Conservation (phyloP, 2,888 invertebrate genomes). For the Dryadula phaetusa region DNA sequence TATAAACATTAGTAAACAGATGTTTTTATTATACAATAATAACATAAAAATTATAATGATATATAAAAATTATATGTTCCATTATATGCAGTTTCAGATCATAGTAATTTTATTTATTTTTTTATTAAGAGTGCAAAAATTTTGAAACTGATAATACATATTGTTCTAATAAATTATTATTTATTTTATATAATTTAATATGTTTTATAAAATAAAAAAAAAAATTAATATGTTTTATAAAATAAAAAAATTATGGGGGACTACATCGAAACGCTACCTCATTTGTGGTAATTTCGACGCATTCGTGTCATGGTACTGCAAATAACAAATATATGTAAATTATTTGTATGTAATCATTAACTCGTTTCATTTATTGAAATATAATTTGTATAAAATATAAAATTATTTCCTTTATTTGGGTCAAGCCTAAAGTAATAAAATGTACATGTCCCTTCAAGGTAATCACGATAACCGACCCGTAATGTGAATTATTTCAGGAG, state of each 20-base stretch:
- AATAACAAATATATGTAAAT: constrained; percentile 10
- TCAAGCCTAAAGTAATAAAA: constrained; percentile 24
- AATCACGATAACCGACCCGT: constrained; percentile 14
- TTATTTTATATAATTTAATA: too few relatives aligned
- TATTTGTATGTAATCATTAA: constrained; percentile 15
- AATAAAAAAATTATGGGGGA: neutral
- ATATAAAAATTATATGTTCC: too few relatives aligned
- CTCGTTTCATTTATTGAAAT: constrained; percentile 14
- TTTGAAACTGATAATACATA: too few relatives aligned
- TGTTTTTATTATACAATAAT: too few relatives aligned
- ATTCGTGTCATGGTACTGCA: constrained; percentile 15
- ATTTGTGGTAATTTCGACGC: constrained; percentile 18
- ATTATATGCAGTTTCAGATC: too few relatives aligned
- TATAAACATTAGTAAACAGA: too few relatives aligned
- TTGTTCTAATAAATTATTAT: too few relatives aligned
- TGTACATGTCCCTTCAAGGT: constrained; percentile 13
- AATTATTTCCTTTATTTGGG: constrained; percentile 17
- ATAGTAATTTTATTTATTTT: too few relatives aligned
- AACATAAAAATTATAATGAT: too few relatives aligned
- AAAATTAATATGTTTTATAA: neutral
- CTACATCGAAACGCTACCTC: neutral
- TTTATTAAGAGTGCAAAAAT: too few relatives aligned
- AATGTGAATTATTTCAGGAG: constrained; percentile 18
- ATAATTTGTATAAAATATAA: constrained; percentile 10
- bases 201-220: too few relatives aligned